phyloP scores from a whole-genome alignment of 2,113 vertebrate genomes.

The Carollia perspicillata region DNA sequence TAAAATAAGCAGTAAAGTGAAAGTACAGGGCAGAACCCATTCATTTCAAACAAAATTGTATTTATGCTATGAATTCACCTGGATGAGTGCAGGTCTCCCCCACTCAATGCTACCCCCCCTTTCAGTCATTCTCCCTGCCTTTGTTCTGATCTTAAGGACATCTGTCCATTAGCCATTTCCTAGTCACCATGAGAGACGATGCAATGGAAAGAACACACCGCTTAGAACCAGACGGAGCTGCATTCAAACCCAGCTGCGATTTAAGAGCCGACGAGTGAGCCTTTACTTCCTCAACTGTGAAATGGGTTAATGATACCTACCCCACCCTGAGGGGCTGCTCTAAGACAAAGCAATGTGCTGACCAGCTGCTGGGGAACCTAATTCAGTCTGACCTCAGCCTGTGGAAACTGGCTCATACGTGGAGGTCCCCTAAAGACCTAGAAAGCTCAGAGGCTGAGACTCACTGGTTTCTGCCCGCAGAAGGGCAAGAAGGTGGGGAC shows the following conservation, averaged over 20 bases:
- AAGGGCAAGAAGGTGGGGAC: neutral
- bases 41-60: slow-evolving; percentile 29
- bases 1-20: slow-evolving; percentile 4
- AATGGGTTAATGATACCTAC: neutral
- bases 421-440: neutral
- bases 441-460: neutral
- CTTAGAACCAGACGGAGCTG: neutral
- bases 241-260: neutral
- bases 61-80: neutral
- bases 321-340: neutral
- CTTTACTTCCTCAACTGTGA: neutral
- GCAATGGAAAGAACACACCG: neutral
- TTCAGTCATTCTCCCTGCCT: neutral
- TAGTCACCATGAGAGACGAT: neutral
- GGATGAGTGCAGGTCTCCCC: neutral
- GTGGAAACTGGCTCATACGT: neutral
- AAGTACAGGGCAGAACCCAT: neutral
- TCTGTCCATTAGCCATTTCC: neutral
- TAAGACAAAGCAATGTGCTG: neutral
- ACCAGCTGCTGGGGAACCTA: neutral
- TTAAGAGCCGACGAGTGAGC: neutral
- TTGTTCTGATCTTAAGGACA: neutral
- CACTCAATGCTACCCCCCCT: no score
- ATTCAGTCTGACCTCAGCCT: neutral
- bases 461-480: neutral